These are phyloP conservation scores for Mesorhabditis spiculigera DNA, from an alignment of 2,888 invertebrate species.

Conservation along the genomic window DNA sequence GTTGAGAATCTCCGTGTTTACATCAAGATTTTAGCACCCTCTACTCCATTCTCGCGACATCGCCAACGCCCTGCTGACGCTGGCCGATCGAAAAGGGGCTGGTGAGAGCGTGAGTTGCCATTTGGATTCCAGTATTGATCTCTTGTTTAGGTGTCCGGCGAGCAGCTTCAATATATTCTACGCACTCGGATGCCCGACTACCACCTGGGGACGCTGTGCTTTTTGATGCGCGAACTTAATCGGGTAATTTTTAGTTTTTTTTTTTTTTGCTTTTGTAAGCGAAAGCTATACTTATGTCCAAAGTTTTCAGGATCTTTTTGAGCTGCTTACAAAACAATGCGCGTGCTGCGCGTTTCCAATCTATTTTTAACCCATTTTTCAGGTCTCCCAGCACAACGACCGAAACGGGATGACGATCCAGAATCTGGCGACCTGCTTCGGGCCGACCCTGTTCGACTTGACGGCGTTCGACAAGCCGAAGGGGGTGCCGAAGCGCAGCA, in stretches of 20 bases:
- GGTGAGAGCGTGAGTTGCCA: not conserved
- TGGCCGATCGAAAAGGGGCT: not conserved
- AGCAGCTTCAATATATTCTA: not conserved
- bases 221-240: not conserved
- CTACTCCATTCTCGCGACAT: not conserved
- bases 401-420: not conserved
- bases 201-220: not conserved
- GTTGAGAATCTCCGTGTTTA: not conserved
- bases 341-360: too few relatives aligned
- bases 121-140: not conserved
- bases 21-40: not conserved
- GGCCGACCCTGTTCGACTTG: conserved; percentile 3
- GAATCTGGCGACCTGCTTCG: conserved; percentile 2
- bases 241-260: not conserved
- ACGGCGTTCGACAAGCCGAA: not conserved
- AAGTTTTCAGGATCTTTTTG: too few relatives aligned
- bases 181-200: not conserved
- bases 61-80: not conserved
- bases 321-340: too few relatives aligned
- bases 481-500: not conserved
- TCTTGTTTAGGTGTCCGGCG: not conserved
- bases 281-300: not conserved
- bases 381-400: conserved; percentile 1
- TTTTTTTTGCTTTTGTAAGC: not conserved
- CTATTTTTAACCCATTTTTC: not conserved